phyloP scores from a whole-genome alignment of 2,888 invertebrate species.

The Eilema depressum region DNA sequence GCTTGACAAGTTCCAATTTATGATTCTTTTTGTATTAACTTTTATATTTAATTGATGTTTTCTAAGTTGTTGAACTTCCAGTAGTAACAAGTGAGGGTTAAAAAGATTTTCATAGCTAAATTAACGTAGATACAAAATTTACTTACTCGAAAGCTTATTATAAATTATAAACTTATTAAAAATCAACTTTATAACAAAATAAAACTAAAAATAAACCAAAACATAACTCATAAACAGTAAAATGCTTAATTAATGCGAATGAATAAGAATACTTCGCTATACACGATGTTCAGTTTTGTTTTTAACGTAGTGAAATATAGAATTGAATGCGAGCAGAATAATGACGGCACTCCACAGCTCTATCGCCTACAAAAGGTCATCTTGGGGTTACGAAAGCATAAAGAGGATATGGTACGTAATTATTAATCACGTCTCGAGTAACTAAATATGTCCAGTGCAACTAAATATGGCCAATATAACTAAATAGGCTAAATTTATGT shows the following conservation, averaged over 20 bases:
- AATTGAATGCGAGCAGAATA: conserved; percentile 78
- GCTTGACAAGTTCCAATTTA: too few species aligned
- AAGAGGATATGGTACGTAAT: conserved; percentile 54
- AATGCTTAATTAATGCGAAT: conserved; percentile 40
- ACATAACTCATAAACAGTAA: conserved; percentile 36
- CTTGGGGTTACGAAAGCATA: conserved; percentile 64
- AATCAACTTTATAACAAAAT: too few species aligned
- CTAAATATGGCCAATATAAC: background rate
- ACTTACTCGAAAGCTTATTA: background rate
- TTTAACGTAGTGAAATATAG: conserved; percentile 75
- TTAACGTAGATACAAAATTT: background rate
- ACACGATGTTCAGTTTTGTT: conserved; percentile 57
- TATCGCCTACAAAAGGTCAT: conserved; percentile 80
- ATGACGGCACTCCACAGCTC: conserved; percentile 73
- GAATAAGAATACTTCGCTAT: conserved; percentile 43
- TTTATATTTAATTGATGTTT: too few species aligned
- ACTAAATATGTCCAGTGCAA: background rate
- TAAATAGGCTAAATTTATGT: too few species aligned
- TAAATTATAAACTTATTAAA: background rate
- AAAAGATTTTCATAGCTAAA: background rate
- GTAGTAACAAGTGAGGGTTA: too few species aligned
- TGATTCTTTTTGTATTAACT: too few species aligned
- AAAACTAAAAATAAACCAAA: conserved; percentile 11
- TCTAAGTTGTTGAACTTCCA: too few species aligned
- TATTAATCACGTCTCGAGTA: background rate